A percentile compares a stretch with the other conserved stretches of the same genome.
phyloP scores from a whole-genome alignment of 2,113 vertebrate species.

The Speoplatyrhinus poulsoni region DNA sequence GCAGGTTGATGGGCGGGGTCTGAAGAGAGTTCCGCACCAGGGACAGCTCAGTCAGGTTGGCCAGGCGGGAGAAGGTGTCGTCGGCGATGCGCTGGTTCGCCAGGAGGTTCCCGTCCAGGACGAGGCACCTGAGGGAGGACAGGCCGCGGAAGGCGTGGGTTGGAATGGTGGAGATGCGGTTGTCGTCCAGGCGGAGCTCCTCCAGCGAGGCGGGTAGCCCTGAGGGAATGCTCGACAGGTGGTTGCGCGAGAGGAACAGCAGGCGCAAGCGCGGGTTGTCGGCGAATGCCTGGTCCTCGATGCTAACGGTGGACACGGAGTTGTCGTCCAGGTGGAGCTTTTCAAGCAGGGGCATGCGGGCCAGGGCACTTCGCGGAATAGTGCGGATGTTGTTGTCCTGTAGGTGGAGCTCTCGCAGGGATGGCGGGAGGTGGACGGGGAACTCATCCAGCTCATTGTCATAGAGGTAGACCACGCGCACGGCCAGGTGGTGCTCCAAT shows the following conservation, averaged over 20 bases:
- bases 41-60: constrained; percentile 90
- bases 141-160: constrained; percentile 91
- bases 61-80: constrained; percentile 90
- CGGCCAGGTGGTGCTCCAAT: constrained; percentile 76
- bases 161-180: constrained; percentile 93
- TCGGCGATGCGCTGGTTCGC: constrained; percentile 94
- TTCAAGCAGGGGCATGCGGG: constrained; percentile 87
- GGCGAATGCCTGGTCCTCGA: constrained; percentile 92
- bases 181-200: constrained; percentile 91
- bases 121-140: constrained; percentile 83
- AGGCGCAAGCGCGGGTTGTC: constrained; percentile 83
- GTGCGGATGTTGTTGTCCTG: constrained; percentile 94
- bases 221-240: constrained; percentile 91
- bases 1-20: constrained; percentile 87
- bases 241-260: constrained; percentile 91
- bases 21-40: constrained; percentile 90
- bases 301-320: constrained; percentile 92
- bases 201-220: constrained; percentile 89
- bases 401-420: constrained; percentile 89
- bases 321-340: constrained; percentile 94
- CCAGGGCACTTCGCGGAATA: constrained; percentile 81
- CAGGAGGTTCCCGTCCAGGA: constrained; percentile 92
- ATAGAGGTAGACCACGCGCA: constrained; percentile 91
- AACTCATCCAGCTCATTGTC: constrained; percentile 91
- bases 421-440: constrained; percentile 84